Evolutionary conservation across 2,888 invertebrate genomes (phyloP).

Genomic region (Endotricha flammealis): DNA sequence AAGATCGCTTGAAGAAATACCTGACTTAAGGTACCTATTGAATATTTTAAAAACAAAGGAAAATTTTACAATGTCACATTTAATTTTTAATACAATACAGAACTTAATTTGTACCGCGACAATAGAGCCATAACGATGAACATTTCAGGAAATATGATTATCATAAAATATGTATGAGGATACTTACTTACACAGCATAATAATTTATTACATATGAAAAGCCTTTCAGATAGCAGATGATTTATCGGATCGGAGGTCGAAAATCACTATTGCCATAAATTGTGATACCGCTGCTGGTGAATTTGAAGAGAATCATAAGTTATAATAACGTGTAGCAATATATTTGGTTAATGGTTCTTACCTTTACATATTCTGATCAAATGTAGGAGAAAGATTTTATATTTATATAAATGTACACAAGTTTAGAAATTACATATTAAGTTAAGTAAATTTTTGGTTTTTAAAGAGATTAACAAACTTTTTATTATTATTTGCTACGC

Average conservation of each 20-base stretch:
- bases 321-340: slow-evolving; percentile 14
- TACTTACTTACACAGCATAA: slow-evolving; percentile 9
- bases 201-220: slow-evolving; percentile 11
- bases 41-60: too few species aligned
- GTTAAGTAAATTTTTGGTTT: too few species aligned
- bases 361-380: too few species aligned
- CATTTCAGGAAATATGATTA: slow-evolving; percentile 11
- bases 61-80: too few species aligned
- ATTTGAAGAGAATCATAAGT: slow-evolving; percentile 15
- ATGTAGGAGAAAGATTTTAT: too few species aligned
- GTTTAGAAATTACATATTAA: too few species aligned
- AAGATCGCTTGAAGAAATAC: too few species aligned
- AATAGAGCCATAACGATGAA: slow-evolving; percentile 6
- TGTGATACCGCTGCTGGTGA: slow-evolving; percentile 13
- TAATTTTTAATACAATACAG: slow-evolving; percentile 9
- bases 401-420: too few species aligned
- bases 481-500: too few species aligned
- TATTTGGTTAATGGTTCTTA: slow-evolving; percentile 15
- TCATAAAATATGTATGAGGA: slow-evolving; percentile 10
- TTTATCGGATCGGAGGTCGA: slow-evolving; percentile 11
- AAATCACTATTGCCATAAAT: slow-evolving; percentile 19
- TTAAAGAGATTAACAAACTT: too few species aligned
- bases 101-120: slow-evolving; percentile 3
- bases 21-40: too few species aligned
- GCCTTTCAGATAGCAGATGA: slow-evolving; percentile 12